Evolutionary conservation across 1,140 invertebrate genomes (phyloP), one percentile per base, ranked within the genome.

Genomic region (Tachypleus tridentatus): DNA sequence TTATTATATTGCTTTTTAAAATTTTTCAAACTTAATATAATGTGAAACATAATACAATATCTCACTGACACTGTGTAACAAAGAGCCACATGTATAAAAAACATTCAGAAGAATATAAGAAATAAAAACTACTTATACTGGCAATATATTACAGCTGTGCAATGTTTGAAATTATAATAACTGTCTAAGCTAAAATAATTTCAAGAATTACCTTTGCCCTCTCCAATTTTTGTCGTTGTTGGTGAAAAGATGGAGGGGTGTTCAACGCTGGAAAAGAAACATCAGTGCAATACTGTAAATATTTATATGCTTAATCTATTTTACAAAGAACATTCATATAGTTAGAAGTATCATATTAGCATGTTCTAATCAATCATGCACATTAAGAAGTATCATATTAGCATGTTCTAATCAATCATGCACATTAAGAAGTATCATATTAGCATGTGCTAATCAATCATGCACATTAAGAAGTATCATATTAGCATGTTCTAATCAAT

Each of bases 201-300:
- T 51, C 53, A 54, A 56, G 53, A 56, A 49, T 52, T 65, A 69
- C 68, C 60, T 69, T 64, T 11, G 93, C 93, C 69, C 93, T 84
- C 76, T 97, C 93, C 74, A 96, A 77, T 76, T 94, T 90, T 74
- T 92, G 89, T 70, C 89, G 85, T 81, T 97, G 93, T 78, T 95
- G 92, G 75, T 95, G 90, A 79, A 91, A 94, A 65, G 89, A 90
- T 52, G 90, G 89, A 54, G 93, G 91, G 57, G 91, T 93, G 82
- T 95, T 95, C 69, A 93, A 79, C 64, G 92, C 93, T 97, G 29
- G 2, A 29, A 29, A 29, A 29, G 29, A 29, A 29, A 29, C 29
- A 29, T 29, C 29, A 29, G 29, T 29, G 29, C 29, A 29, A 29
- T 29, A 29, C 29, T 29, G 2, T 29, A 29, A 29, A 29, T 29